These are phyloP conservation scores for Enteromius afrohamiltoni DNA, from an alignment of 2,797 vertebrate species.

Conservation along the genomic window DNA sequence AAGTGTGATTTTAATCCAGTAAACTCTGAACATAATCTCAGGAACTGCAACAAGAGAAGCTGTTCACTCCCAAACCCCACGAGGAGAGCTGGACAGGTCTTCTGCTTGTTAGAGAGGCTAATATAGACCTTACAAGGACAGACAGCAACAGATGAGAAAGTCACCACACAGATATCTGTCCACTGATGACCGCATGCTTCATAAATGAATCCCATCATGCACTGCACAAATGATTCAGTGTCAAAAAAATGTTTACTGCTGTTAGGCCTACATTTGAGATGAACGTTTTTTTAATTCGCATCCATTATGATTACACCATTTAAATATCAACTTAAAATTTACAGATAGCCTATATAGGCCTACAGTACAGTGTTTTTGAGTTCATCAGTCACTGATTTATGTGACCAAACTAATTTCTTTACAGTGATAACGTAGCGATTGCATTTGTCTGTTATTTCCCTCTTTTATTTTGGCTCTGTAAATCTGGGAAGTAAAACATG, in stretches of 20 bases:
- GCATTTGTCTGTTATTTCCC: background rate
- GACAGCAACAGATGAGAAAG: conserved; percentile 45
- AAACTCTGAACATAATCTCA: conserved; percentile 12
- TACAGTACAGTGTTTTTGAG: background rate
- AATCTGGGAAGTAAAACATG: background rate
- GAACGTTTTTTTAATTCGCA: background rate
- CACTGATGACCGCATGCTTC: conserved; percentile 35
- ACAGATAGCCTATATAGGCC: background rate
- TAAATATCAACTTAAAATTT: background rate
- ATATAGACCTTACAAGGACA: conserved; percentile 80
- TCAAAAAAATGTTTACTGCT: background rate
- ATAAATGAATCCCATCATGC: conserved; percentile 5
- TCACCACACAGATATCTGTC: conserved; percentile 64
- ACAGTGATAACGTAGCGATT: background rate
- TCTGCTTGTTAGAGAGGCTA: conserved; percentile 66
- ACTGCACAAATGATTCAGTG: background rate
- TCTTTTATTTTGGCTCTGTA: background rate
- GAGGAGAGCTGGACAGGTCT: conserved; percentile 47
- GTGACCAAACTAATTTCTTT: background rate
- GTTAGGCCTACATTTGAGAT: background rate
- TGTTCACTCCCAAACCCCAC: conserved; percentile 54
- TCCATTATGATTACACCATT: background rate
- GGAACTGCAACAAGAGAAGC: conserved; percentile 55
- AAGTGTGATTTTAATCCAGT: background rate
- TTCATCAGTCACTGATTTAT: background rate